Evolutionary conservation across 1,140 invertebrate species (phyloP).

Genomic region (Macrostomum lignano): DNA sequence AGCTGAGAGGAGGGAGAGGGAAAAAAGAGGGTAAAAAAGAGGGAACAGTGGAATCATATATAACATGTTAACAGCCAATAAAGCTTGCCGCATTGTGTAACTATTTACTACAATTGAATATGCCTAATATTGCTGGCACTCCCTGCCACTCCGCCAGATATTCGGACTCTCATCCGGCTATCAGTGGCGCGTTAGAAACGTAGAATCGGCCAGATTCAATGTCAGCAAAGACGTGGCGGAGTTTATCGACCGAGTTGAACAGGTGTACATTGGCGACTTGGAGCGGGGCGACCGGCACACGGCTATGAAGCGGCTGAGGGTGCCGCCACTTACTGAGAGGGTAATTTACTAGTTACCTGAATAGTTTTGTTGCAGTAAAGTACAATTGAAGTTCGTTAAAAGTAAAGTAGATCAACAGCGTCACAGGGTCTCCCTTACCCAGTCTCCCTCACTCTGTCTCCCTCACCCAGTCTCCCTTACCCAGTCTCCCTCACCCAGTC

Average conservation of each 20-base stretch:
- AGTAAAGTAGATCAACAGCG: too few relatives aligned
- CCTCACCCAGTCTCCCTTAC: too few relatives aligned
- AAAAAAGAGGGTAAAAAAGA: background rate
- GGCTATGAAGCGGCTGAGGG: conserved; percentile 79
- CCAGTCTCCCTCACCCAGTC: too few relatives aligned
- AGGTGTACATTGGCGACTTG: conserved; percentile 48
- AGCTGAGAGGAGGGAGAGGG: too few relatives aligned
- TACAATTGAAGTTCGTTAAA: too few relatives aligned
- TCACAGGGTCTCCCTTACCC: too few relatives aligned
- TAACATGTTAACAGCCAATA: background rate
- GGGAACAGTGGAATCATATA: background rate
- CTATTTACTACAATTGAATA: conserved; percentile 1
- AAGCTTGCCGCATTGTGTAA: background rate
- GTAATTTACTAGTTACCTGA: too few relatives aligned
- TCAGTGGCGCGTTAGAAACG: conserved; percentile 61
- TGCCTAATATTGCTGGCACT: background rate
- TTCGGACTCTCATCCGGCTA: conserved; percentile 21
- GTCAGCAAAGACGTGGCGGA: conserved; percentile 85
- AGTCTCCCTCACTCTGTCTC: too few relatives aligned
- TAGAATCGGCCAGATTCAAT: conserved; percentile 75
- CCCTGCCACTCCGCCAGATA: conserved; percentile 11
- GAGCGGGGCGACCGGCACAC: conserved; percentile 77
- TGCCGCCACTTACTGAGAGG: conserved; percentile 44
- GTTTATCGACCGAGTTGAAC: conserved; percentile 75
- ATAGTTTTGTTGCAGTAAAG: too few relatives aligned